phyloP scores from a whole-genome alignment of 2,797 vertebrate species.

The Micrastur ruficollis region DNA sequence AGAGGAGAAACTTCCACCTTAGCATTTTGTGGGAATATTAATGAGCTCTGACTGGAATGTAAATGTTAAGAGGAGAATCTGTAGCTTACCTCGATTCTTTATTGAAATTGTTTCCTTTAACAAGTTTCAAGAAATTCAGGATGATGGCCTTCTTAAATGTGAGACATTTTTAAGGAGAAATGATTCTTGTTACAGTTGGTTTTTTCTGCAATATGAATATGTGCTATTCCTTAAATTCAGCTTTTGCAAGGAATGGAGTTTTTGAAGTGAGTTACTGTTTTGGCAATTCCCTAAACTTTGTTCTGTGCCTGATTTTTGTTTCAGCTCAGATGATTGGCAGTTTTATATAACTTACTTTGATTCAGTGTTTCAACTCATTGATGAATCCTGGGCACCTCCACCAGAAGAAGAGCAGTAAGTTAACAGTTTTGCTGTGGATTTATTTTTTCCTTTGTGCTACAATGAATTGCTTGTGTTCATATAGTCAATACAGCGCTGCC shows the following conservation, averaged over 20 bases:
- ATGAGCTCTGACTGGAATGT: neutral
- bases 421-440: neutral
- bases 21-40: neutral
- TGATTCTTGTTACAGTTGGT: neutral
- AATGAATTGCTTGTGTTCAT: neutral
- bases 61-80: neutral
- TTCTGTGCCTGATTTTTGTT: conserved; percentile 59
- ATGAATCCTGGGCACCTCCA: conserved; percentile 89
- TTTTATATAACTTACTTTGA: conserved; percentile 95
- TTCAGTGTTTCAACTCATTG: conserved; percentile 91
- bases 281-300: conserved; percentile 5
- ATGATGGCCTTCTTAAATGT: neutral
- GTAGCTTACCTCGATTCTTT: neutral
- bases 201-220: neutral
- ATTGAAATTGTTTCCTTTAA: neutral
- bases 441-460: neutral
- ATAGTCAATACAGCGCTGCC: neutral
- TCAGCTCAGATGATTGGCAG: conserved; percentile 98
- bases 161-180: neutral
- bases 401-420: conserved; percentile 91
- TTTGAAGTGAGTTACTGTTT: neutral
- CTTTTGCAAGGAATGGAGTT: neutral
- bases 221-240: neutral
- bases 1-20: neutral
- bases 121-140: neutral